Conservation (phyloP, 2,797 vertebrate genomes). For the Galaxias olidus region DNA sequence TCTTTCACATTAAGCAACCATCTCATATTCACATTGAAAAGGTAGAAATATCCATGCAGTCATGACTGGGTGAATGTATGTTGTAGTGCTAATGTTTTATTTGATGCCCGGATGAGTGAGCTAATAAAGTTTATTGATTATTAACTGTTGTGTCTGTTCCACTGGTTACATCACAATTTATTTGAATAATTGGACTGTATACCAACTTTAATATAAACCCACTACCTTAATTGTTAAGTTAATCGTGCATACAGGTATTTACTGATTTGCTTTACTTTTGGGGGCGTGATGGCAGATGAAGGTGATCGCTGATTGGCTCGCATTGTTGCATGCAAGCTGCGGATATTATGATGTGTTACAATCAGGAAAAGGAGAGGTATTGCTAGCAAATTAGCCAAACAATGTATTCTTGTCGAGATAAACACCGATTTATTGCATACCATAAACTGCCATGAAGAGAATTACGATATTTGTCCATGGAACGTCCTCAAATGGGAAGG, state of each 20-base stretch:
- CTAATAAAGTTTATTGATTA: conserved; percentile 7
- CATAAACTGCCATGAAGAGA: conserved; percentile 73
- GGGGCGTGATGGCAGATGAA: no score
- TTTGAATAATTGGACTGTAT: not conserved
- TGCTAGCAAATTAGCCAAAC: not conserved
- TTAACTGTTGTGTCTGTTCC: not conserved
- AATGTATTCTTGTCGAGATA: no score
- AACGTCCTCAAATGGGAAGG: conserved; percentile 83
- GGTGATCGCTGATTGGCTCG: not conserved
- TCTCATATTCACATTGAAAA: no score
- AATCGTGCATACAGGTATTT: not conserved
- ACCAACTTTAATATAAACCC: not conserved
- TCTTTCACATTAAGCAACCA: no score
- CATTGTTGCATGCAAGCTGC: not conserved
- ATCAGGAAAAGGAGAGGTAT: not conserved
- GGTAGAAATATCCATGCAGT: not conserved
- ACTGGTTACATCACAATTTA: no score
- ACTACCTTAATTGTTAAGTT: not conserved
- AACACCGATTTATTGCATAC: not conserved
- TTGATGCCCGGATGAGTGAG: not conserved
- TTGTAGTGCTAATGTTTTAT: not conserved
- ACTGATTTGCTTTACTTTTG: not conserved
- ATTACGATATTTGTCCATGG: conserved; percentile 90
- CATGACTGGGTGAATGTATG: not conserved
- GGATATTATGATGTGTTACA: not conserved